Base-by-base conservation (phyloP, 2,888 invertebrate genomes). In the Athetis lepigone region DNA sequence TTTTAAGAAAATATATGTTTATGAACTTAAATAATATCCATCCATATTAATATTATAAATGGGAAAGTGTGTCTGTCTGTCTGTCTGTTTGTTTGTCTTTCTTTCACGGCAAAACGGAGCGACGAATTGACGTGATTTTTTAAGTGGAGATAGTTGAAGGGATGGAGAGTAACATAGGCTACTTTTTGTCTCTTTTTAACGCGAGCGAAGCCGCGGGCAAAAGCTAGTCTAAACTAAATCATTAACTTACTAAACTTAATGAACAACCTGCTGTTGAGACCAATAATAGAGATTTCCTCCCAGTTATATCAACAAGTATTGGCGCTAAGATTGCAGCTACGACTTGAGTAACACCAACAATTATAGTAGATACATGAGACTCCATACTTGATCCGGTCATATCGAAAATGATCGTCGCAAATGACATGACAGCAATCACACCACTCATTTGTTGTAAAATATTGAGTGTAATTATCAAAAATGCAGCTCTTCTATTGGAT, bases 401-500 rank as follows among this genome's bases (percentile, higher is more conserved):
- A 0, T 87, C 80, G 50, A 90, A 90, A 56, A 90, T 89, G 0
- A 79, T 73, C 0, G 88, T 88, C 0, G 79, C 81, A 54, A 85
- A 90, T n/a, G 88, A 84, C 0, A 78, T 29, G 0, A 89, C 79
- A 8, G 77, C 84, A 1, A 86, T 56, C 0, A 88, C 72, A 3
- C 90, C 90, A 45, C 90, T 90, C 47, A 83, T 49, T 52, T 88
- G 86, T 33, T 87, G 85, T 0, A 90, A 57, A 4, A 86, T 77
- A 7, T 80, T 75, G 18, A 89, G 65, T 2, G 70, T 61, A 2
- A 85, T 16, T 0, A 87, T 84, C 33, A 90, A 87, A 0, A 84
- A 64, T 7, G 90, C 36, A 0, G 90, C 86, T 64, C 72, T 85
- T 70, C 83, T 82, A 25, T 90, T 91, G 7, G 84, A 81, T 54